Conservation (phyloP, 1,140 invertebrate species). For the Mizuhopecten yessoensis region DNA sequence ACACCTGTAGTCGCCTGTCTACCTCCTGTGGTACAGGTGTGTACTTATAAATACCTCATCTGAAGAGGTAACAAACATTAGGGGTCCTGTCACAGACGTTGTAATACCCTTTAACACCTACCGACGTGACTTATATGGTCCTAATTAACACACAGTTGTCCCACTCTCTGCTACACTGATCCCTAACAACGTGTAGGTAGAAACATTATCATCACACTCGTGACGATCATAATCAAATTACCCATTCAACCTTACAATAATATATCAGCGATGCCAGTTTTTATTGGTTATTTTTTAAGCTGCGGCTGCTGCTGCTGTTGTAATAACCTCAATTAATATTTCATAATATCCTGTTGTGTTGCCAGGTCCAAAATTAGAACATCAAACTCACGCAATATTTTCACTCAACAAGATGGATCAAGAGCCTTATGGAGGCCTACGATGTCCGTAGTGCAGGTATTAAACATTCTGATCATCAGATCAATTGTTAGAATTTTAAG, state of each 20-base stretch:
- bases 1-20: not conserved
- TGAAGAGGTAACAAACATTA: not conserved
- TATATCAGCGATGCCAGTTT: not conserved
- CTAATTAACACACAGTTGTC: not conserved
- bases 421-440: not conserved
- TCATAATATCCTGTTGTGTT: slow-evolving; percentile 27
- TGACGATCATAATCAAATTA: not conserved
- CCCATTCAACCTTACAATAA: not conserved
- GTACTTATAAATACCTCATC: slow-evolving; percentile 27
- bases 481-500: slow-evolving; percentile 27
- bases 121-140: not conserved
- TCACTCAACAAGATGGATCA: not conserved
- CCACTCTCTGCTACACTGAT: not conserved
- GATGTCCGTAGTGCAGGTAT: not conserved
- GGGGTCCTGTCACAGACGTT: not conserved
- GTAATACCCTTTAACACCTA: not conserved
- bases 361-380: not conserved
- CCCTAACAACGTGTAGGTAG: not conserved
- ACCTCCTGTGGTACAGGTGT: not conserved
- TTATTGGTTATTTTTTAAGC: not conserved
- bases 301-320: not conserved
- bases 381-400: not conserved
- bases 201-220: slow-evolving; percentile 9
- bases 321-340: slow-evolving; percentile 23
- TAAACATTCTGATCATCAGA: slow-evolving; percentile 34